Base-by-base conservation (phyloP, 2,113 vertebrate species). In the Phyllopteryx taeniolatus region DNA sequence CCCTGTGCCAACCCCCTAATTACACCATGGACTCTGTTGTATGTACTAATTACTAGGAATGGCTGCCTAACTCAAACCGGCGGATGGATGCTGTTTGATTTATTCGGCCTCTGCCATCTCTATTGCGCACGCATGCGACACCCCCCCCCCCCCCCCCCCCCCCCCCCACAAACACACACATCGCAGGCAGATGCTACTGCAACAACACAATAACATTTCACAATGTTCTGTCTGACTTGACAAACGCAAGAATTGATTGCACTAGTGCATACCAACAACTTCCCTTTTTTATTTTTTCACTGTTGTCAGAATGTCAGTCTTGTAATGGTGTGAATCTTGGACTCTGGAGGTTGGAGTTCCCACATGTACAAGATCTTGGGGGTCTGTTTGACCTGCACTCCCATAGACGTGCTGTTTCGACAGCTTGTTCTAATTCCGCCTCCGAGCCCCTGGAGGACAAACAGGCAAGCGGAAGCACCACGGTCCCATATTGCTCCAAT, bases 341-440 rank as follows among this genome's bases (percentile, higher is more conserved):
- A 22, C 63, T 46, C 20, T 10, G 4, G 62, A 44, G 51, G 57
- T 19, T 46, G 64, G 72, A 73, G 77, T 85, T 77, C 75, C 74
- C 85, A 79, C 80, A 78, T 70, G 74, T 75, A 78, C 75, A 71
- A 69, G 67, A 74, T 76, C 79, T 78, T 77, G 65, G 73, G 84
- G 85, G 81, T 85, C 72, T 86, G 69, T 46, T 64, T 76, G 80
- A 86, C 79, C 70, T 80, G 73, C 44, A 47, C 83, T 89, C 82
- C 78, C 81, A 89, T 75, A 83, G 70, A 89, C 84, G 75, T 72
- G 81, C 77, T 91, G 87, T 92, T 90, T 89, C 87, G 10, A 89
- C 90, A 92, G 89, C 89, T 91, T 91, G 88, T 84, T 90, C 72
- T 79, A 86, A 90, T 92, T 91, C 77, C 75, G 44, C 79, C 51